Base-by-base conservation (phyloP, 2,113 vertebrate genomes). In the Ophiodon elongatus region DNA sequence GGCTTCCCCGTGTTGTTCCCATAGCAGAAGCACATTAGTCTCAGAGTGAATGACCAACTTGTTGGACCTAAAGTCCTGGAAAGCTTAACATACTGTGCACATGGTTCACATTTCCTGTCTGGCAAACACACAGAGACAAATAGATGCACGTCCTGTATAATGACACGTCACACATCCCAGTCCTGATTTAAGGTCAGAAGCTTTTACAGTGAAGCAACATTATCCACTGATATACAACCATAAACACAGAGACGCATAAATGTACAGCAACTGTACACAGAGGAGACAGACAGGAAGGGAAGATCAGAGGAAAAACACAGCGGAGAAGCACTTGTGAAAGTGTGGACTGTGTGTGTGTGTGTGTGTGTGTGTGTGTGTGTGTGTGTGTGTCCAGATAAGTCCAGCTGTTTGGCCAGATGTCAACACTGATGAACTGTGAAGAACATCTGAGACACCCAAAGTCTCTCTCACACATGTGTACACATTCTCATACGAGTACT, bases 321-420 rank as follows among this genome's bases (percentile, higher is more conserved):
- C 64, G 11, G 31, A 70, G 77, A 68, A 62, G 60, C 56, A 82
- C 37, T 78, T 47, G 10, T 88, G 87, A 77, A 50, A 73, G 54
- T 4, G 69, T 81, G 62, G 72, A 69, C 8, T 4, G 45, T 84
- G 45, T 56, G 60, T 72, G 83, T 76, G 74, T 82, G 76, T 79
- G 52, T 78, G 56, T 67, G 65, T 84, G 84, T 87, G 45, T 76
- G 52, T 81, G 60, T 67, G 64, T 85, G 85, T 88, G 50, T 65
- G 71, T 78, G 57, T 65, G 74, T 64, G 64, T 85, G 82, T 88
- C 82, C 85, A 89, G 73, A 79, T 54, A 66, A 85, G 76, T 64
- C 83, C 95, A 96, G 95, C 94, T 96, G 95, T 93, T 92, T 83
- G 84, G 85, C 90, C 93, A 94, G 91, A 94, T 95, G 93, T 95